phyloP scores from a whole-genome alignment of 2,888 invertebrate species.

The Gisinianus flammeolus region DNA sequence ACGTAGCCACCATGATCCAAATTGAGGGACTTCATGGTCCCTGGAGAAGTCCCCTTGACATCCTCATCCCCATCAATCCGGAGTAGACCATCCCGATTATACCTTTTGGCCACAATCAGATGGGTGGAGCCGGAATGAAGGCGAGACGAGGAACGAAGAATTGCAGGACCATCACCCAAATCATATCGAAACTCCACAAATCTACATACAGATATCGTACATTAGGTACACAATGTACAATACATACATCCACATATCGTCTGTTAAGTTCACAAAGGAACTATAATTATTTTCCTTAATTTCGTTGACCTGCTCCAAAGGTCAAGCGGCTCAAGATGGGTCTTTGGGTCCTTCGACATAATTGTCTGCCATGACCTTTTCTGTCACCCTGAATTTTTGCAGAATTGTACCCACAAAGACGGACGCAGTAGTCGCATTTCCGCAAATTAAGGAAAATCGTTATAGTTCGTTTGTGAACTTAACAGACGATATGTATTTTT shows the following conservation, averaged over 20 bases:
- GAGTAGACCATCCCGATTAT: slow-evolving; percentile 82
- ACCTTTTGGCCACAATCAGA: slow-evolving; percentile 79
- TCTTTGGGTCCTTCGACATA: too few relatives aligned
- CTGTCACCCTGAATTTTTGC: too few relatives aligned
- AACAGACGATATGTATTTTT: too few relatives aligned
- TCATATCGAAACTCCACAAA: slow-evolving; percentile 82
- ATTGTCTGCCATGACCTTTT: too few relatives aligned
- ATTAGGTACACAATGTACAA: not conserved
- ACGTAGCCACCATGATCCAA: slow-evolving; percentile 80
- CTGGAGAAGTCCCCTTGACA: slow-evolving; percentile 80
- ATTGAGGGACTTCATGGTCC: slow-evolving; percentile 79
- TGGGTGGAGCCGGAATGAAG: slow-evolving; percentile 66
- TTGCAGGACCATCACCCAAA: slow-evolving; percentile 81
- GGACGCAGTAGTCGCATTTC: too few relatives aligned
- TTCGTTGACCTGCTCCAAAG: too few relatives aligned
- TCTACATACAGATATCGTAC: slow-evolving; percentile 60
- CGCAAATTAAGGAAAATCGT: too few relatives aligned
- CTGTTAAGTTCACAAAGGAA: too few relatives aligned
- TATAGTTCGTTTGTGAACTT: too few relatives aligned
- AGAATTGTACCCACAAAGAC: too few relatives aligned
- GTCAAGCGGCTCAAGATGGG: too few relatives aligned
- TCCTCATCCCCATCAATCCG: slow-evolving; percentile 81
- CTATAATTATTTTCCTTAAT: too few relatives aligned
- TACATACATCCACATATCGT: not conserved
- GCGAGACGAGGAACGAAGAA: slow-evolving; percentile 75